These are phyloP conservation scores for Caradrina clavipalpis DNA, from an alignment of 2,888 invertebrate species.

Conservation along the genomic window DNA sequence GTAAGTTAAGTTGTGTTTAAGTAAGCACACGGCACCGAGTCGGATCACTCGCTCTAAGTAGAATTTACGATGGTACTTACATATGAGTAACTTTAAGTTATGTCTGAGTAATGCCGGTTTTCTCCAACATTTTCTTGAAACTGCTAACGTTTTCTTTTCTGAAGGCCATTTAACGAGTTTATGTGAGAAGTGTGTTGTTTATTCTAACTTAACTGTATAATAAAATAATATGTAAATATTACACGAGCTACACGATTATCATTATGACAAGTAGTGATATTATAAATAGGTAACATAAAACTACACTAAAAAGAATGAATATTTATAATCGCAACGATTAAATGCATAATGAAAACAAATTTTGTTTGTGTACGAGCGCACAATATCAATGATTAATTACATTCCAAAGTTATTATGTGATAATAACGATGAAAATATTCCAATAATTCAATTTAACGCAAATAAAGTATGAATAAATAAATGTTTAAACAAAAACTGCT, in stretches of 20 bases:
- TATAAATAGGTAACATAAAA: neutral
- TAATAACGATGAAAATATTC: constrained; percentile 45
- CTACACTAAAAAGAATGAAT: constrained; percentile 1
- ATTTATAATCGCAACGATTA: neutral
- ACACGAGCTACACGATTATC: neutral
- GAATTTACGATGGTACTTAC: constrained; percentile 55
- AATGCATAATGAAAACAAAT: constrained; percentile 24
- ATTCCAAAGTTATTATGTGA: constrained; percentile 31
- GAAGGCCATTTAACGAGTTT: neutral
- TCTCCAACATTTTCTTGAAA: constrained; percentile 1
- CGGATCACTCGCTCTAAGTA: constrained; percentile 57
- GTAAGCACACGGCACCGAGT: constrained; percentile 57
- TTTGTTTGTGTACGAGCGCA: constrained; percentile 17
- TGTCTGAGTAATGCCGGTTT: neutral
- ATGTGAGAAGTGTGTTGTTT: neutral
- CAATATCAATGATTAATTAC: constrained; percentile 35
- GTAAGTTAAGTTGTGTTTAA: constrained; percentile 64
- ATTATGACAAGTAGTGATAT: neutral
- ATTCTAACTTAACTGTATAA: neutral
- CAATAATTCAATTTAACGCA: constrained; percentile 53
- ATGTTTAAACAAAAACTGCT: constrained; percentile 43
- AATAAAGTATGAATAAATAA: constrained; percentile 58
- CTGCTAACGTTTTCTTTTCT: neutral
- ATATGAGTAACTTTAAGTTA: constrained; percentile 40
- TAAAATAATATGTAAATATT: neutral